These are phyloP conservation scores for Drosophila atroscutellata DNA, from an alignment of 2,888 invertebrate species.

Conservation along the genomic window DNA sequence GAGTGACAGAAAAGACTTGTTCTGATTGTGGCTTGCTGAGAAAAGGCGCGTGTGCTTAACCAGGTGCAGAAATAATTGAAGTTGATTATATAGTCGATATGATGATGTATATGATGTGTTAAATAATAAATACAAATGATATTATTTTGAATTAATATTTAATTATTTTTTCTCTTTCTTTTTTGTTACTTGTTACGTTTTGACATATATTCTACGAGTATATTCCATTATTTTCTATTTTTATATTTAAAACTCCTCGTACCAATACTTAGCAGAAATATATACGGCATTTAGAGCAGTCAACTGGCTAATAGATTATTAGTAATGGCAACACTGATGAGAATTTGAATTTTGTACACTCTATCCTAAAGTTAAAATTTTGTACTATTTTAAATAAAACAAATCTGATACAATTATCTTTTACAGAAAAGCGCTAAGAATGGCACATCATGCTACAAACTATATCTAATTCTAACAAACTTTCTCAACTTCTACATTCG, in stretches of 20 bases:
- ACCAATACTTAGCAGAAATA: not conserved
- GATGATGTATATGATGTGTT: not conserved
- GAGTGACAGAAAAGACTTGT: slow-evolving; percentile 28
- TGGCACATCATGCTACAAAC: too few relatives aligned
- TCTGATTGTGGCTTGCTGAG: slow-evolving; percentile 33
- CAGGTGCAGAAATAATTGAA: slow-evolving; percentile 27
- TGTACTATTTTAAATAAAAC: not conserved
- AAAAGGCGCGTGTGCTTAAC: slow-evolving; percentile 49
- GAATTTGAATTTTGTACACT: not conserved
- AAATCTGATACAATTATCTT: not conserved
- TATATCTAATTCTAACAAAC: not conserved
- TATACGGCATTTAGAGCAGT: not conserved
- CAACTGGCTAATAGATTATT: not conserved
- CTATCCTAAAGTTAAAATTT: not conserved
- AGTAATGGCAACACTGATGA: not conserved
- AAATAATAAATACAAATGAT: not conserved
- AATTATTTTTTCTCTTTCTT: not conserved
- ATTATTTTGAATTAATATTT: not conserved
- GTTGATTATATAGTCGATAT: not conserved
- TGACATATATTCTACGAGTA: not conserved
- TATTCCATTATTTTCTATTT: not conserved
- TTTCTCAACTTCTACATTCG: not conserved
- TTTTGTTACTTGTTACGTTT: too few relatives aligned
- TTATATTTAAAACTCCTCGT: too few relatives aligned
- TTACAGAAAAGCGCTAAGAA: not conserved